phyloP scores from a whole-genome alignment of 2,113 vertebrate species.

The Columba janthina region DNA sequence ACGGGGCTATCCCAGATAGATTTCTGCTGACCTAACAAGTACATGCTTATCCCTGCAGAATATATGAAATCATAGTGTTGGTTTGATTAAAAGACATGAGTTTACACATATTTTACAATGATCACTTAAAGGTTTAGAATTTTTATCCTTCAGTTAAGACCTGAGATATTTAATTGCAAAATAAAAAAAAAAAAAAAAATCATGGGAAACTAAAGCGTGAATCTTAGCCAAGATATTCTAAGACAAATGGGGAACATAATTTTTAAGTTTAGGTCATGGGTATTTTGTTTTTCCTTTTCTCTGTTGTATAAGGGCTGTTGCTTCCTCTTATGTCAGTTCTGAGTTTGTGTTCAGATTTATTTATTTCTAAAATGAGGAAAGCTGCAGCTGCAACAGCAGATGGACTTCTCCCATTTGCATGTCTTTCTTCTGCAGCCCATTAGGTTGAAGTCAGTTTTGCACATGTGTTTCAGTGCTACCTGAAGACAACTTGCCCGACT shows the following conservation, averaged over 20 bases:
- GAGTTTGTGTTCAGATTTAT: not conserved
- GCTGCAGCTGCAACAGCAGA: constrained; percentile 58
- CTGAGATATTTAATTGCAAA: not conserved
- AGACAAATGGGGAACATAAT: not conserved
- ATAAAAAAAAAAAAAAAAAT: not conserved
- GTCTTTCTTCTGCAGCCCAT: constrained; percentile 34
- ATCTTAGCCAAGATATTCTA: not conserved
- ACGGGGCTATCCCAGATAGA: not conserved
- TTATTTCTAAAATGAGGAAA: not conserved
- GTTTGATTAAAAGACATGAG: not conserved
- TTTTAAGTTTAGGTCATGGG: not conserved
- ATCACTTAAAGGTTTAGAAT: not conserved
- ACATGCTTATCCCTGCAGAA: not conserved
- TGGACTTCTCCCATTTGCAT: constrained; percentile 8
- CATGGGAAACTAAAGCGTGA: not conserved
- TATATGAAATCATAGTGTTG: not conserved
- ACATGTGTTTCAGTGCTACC: not conserved
- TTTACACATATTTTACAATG: not conserved
- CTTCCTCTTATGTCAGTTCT: not conserved
- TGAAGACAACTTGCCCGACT: constrained; percentile 12
- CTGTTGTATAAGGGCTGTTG: not conserved
- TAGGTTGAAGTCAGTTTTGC: constrained; percentile 31
- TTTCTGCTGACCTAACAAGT: not conserved
- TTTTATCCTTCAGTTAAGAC: not conserved
- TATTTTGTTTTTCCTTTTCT: not conserved